Conservation (phyloP, 1,140 invertebrate species). For the Heliothis virescens region DNA sequence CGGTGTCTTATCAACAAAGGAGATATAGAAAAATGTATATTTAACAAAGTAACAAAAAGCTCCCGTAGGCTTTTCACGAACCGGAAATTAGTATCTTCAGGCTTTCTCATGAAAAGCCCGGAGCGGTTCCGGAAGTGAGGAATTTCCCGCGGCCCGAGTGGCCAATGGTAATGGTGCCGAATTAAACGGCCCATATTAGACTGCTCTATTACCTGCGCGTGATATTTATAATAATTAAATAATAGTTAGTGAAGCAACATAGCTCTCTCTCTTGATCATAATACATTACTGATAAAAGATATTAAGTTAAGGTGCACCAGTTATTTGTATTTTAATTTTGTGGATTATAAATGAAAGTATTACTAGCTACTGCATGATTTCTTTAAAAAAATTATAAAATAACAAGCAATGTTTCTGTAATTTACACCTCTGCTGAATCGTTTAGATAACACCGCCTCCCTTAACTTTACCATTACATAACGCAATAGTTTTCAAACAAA, state of each 20-base stretch:
- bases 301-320: too few relatives aligned
- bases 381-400: background rate
- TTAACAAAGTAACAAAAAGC: conserved; percentile 56
- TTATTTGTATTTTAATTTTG: too few relatives aligned
- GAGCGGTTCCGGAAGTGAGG: conserved; percentile 58
- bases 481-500: too few relatives aligned
- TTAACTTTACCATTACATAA: too few relatives aligned
- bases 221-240: background rate
- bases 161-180: conserved; percentile 48
- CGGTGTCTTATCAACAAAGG: conserved; percentile 25
- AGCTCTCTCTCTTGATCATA: background rate
- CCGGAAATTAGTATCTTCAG: conserved; percentile 65
- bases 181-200: conserved; percentile 50
- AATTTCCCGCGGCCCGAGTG: conserved; percentile 60
- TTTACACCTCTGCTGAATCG: too few relatives aligned
- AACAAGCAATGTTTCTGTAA: too few relatives aligned
- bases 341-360: too few relatives aligned
- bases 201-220: conserved; percentile 2
- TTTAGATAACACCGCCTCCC: too few relatives aligned
- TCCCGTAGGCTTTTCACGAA: conserved; percentile 52
- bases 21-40: conserved; percentile 42
- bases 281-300: too few relatives aligned
- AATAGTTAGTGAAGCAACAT: background rate
- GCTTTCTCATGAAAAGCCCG: conserved; percentile 55
- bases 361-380: background rate